Evolutionary conservation across 2,113 vertebrate species (phyloP), one percentile per base, ranked within the genome.

Genomic region (Otus sunia): DNA sequence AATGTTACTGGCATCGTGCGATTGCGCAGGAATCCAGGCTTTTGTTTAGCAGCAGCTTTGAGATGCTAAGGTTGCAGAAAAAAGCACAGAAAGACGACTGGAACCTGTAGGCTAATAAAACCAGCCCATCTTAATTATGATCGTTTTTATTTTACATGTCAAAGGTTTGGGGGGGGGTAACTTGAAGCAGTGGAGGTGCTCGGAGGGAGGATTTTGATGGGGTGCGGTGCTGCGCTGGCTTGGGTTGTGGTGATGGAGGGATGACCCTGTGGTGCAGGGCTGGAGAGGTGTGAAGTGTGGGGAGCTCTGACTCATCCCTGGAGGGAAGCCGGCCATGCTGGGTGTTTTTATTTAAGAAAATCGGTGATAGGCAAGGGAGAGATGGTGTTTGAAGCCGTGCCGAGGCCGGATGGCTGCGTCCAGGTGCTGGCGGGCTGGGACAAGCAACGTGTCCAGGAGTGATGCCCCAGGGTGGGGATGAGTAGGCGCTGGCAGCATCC

Each of bases 391-490:
- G 85, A 69, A 79, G 74, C 12, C 11, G 21, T 49, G 75, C 75
- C 7, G 1, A 18, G 67, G 87, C 47, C 30, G 75, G 32, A 4
- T 45, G 80, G 52, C 23, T 26, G 34, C 5, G 32, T 72, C 84
- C 72, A 79, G 1, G 1, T 0, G 0, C 26, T 2, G 6, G 19
- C 1, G 16, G 50, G 50, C 58, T 32, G 86, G 62, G 49, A 4
- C 0, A 1, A 85, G 64, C 49, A 8, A 30, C 3, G 0, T 41
- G 45, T 6, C 74, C 4, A 0, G 50, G 47, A 49, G 69, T 2
- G 3, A 18, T 36, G 67, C 59, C 3, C 1, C n/a, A 1, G 30
- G 39, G 2, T 6, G 32, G 36, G 74, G 39, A 2, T 0, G 0
- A 55, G 47, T 2, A 66, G 83, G 34, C 30, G 62, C 88, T 56